Evolutionary conservation across 2,797 vertebrate species (phyloP), one percentile per base, ranked within the genome.

Genomic region (Octomys mimax): DNA sequence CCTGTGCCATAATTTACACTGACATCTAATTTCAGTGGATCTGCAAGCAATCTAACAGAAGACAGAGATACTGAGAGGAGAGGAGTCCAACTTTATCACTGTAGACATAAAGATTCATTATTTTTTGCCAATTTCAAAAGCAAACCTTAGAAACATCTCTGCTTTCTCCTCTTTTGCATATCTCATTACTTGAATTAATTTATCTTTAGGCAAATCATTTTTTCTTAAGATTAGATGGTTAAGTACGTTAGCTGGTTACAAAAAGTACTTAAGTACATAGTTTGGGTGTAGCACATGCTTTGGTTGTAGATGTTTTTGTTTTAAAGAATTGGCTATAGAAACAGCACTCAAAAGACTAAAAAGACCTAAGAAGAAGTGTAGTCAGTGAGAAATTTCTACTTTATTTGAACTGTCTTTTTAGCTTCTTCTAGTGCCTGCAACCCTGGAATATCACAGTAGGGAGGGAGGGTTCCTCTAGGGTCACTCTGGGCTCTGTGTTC

Each of bases 1-100:
- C 98, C 98, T 98, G 96, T 95, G 97, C 98, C 98, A 98, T 99
- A 99, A 99, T 99, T 99, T 99, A 98, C 99, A 98, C 98, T 99
- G 99, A 99, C 99, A 99, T 99, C 99, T 99, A 98, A 99, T 99
- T 99, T 99, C 99, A 98, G 99, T 93, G 96, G 98, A 98, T 98
- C 98, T 99, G 99, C 99, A 99, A 98, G 98, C 98, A 99, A 99
- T 99, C 99, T 98, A 99, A 98, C 98, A 97, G 98, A 98, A 98
- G 98, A 98, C 98, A 98, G 98, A 98, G 98, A 98, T 98, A 98
- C 97, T 89, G 96, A 97, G 92, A 96, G 97, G 96, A 97, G 97
- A 98, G 95, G 98, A 98, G 94, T 96, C 98, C 98, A 98, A 98
- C 98, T 98, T 98, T 98, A 99, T 99, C 98, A 98, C 94, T 10